Evolutionary conservation across 2,113 vertebrate genomes (phyloP), one percentile per base, ranked within the genome.

Genomic region (Guaruba guarouba): DNA sequence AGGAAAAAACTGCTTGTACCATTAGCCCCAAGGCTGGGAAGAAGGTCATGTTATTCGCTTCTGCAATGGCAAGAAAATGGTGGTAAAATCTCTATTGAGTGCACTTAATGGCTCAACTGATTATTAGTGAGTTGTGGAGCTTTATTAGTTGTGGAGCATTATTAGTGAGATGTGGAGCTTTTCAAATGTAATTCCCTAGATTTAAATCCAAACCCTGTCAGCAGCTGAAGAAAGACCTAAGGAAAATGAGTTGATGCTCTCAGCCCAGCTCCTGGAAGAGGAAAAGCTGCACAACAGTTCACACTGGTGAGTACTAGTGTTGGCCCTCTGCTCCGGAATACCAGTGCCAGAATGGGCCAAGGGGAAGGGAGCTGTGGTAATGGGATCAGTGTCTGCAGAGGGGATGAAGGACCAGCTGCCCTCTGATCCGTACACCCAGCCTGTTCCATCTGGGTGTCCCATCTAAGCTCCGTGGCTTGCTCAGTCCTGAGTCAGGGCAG

Each of bases 131-230:
- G 91, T 67, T 43, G n/a, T 18, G 1, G 78, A 96, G 87, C 84
- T 92, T 69, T 83, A 54, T 54, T 54, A 18, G 52, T 29, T 54
- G 52, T 29, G 52, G 28, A 54, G 52, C 28, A 54, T 96, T 90
- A 86, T 88, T 82, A 91, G 94, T 61, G 90, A 88, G 92, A 70
- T 43, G 29, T 14, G 1, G 78, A 96, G 87, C 84, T 92, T 70
- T 83, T 91, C 87, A 48, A 59, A 74, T 48, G 70, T 90, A 69
- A 17, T 77, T 85, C 59, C 79, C 68, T 10, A 31, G 79, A 28
- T 90, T 83, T 48, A 67, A 77, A 88, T 93, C 87, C 94, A 76
- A 67, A 63, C 44, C 81, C 37, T 95, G 91, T 92, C 94, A 94
- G 91, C 89, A 91, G 95, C 75, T 87, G 84, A 49, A 77, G 55